These are phyloP conservation scores for Chionodraco myersi DNA, from an alignment of 2,113 vertebrate genomes.

Conservation along the genomic window DNA sequence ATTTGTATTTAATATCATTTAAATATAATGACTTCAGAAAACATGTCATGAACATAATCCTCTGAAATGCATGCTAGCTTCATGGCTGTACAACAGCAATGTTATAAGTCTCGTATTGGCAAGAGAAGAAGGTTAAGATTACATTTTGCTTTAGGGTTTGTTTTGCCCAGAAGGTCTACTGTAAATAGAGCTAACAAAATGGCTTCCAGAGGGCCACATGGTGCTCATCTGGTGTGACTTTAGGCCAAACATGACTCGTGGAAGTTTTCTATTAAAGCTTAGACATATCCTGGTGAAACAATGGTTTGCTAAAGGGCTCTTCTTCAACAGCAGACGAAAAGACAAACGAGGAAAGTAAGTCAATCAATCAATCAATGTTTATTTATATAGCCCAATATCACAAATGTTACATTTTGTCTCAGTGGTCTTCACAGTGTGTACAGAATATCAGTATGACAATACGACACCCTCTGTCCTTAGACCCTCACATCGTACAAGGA, in stretches of 20 bases:
- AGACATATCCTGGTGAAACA: background rate
- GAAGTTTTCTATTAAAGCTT: background rate
- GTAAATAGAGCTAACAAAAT: background rate
- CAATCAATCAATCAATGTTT: too few relatives aligned
- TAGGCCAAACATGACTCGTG: background rate
- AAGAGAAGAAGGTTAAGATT: constrained; percentile 11
- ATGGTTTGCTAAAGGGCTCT: background rate
- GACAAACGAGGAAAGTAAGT: background rate
- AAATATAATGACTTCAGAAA: background rate
- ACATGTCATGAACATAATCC: background rate
- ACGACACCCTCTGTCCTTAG: too few relatives aligned
- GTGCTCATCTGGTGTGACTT: background rate
- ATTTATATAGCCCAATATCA: too few relatives aligned
- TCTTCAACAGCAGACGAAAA: background rate
- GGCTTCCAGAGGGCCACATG: background rate
- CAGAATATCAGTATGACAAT: too few relatives aligned
- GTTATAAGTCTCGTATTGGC: background rate
- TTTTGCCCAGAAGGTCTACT: constrained; percentile 2
- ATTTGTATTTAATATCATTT: background rate
- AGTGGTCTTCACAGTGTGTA: too few relatives aligned
- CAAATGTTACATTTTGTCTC: too few relatives aligned
- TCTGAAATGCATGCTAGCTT: background rate
- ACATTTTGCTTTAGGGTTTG: constrained; percentile 7
- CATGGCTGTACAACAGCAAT: background rate
- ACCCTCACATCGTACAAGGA: too few relatives aligned